Percentiles rank a stretch among this genome's conserved stretches.
Conservation (phyloP, 1,140 invertebrate genomes). For the Pseudomyrmex dendroicus region DNA sequence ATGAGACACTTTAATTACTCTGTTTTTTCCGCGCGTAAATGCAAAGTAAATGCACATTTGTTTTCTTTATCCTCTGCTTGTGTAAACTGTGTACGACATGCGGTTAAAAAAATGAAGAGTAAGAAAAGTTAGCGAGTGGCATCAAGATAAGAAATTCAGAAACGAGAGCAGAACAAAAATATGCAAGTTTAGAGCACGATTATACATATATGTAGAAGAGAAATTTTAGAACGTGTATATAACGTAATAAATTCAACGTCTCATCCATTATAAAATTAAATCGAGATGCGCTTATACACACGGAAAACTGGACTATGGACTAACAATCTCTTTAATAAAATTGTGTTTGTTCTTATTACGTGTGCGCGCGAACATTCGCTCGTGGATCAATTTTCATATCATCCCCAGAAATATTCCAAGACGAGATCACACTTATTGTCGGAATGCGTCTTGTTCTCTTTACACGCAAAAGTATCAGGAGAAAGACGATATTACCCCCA, state of each 20-base stretch:
- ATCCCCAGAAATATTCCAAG: neutral
- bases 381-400: slow-evolving; percentile 18
- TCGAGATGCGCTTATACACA: neutral
- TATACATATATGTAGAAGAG: neutral
- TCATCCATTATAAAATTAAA: neutral
- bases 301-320: too few species aligned
- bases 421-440: neutral
- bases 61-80: neutral
- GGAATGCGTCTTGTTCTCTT: neutral
- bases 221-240: neutral
- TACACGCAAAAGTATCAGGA: neutral
- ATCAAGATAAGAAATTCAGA: neutral
- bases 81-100: neutral
- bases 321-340: neutral
- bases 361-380: neutral
- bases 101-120: neutral
- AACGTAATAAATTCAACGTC: slow-evolving; percentile 7
- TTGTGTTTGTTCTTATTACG: neutral
- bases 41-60: neutral
- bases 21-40: slow-evolving; percentile 5
- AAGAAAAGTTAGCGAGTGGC: neutral
- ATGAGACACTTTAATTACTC: slow-evolving; percentile 43
- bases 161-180: neutral
- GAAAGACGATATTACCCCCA: neutral
- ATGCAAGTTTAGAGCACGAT: neutral